phyloP scores from a whole-genome alignment of 2,797 vertebrate genomes.

The Phrynocephalus guinanensis region DNA sequence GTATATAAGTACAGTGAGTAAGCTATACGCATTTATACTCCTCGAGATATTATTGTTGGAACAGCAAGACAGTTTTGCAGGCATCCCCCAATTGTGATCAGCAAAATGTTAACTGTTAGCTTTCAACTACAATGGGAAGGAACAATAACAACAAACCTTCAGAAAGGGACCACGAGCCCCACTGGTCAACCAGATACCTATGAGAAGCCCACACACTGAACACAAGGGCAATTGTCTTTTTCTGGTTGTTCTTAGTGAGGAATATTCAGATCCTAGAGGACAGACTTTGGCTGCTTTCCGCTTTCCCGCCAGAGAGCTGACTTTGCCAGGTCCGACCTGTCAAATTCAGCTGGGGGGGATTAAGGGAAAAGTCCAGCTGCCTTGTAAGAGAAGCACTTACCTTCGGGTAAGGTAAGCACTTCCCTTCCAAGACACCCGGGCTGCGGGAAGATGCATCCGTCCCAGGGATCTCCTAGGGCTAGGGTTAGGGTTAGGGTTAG shows the following conservation, averaged over 20 bases:
- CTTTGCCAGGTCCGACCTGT: too few species aligned
- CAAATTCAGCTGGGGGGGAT: too few species aligned
- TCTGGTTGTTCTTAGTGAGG: background rate
- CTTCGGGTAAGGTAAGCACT: too few species aligned
- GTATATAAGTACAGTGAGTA: background rate
- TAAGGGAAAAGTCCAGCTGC: too few species aligned
- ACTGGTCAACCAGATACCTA: background rate
- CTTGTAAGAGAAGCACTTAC: too few species aligned
- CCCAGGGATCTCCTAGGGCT: too few species aligned
- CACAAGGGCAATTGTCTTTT: background rate
- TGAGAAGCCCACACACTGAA: background rate
- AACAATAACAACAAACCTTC: background rate
- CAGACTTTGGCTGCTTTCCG: too few species aligned
- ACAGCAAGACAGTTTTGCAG: background rate
- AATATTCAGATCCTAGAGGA: background rate
- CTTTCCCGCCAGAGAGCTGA: too few species aligned
- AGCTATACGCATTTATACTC: background rate
- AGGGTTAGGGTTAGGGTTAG: too few species aligned
- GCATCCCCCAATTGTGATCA: background rate
- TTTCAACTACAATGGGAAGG: background rate
- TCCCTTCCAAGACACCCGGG: too few species aligned
- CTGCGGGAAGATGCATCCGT: too few species aligned
- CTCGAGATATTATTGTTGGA: background rate
- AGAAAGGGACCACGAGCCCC: background rate
- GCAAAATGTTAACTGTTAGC: background rate